phyloP scores from a whole-genome alignment of 2,888 invertebrate genomes.

The Rhabditoides inermis region DNA sequence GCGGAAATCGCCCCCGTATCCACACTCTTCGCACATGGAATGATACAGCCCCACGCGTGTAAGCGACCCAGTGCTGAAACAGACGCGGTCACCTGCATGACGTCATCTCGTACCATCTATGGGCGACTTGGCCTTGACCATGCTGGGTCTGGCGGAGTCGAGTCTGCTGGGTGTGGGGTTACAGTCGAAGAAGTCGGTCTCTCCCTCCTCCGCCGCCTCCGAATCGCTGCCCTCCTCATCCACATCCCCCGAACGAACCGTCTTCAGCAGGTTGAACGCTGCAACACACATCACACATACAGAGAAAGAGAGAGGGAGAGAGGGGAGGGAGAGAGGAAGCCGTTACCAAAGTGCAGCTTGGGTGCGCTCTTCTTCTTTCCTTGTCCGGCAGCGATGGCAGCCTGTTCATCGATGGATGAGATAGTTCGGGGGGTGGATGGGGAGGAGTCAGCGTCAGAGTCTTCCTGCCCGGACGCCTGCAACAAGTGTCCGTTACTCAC shows the following conservation, averaged over 20 bases:
- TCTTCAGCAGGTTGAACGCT: constrained; percentile 48
- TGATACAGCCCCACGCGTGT: constrained; percentile 25
- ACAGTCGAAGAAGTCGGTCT: not conserved
- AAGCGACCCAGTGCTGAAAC: constrained; percentile 29
- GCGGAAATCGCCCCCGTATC: constrained; percentile 59
- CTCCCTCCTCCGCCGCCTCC: constrained; percentile 13
- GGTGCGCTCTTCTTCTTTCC: constrained; percentile 54
- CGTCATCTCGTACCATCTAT: not conserved
- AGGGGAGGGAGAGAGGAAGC: not conserved
- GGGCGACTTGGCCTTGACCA: not conserved
- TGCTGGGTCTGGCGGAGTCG: constrained; percentile 7
- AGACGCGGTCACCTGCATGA: not conserved
- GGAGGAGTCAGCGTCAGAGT: constrained; percentile 44
- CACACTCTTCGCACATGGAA: constrained; percentile 23
- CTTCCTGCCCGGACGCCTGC: constrained; percentile 15
- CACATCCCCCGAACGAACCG: constrained; percentile 31
- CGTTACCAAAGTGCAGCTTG: constrained; percentile 54
- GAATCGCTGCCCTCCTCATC: constrained; percentile 54
- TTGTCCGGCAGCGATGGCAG: constrained; percentile 24
- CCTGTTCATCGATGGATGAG: constrained; percentile 35
- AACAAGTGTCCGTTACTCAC: not conserved
- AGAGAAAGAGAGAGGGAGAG: not conserved
- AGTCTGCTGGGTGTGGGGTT: not conserved
- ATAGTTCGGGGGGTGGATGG: constrained; percentile 47
- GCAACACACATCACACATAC: constrained; percentile 4